Conservation (phyloP, 2,888 invertebrate species). For the Polyommatus icarus region DNA sequence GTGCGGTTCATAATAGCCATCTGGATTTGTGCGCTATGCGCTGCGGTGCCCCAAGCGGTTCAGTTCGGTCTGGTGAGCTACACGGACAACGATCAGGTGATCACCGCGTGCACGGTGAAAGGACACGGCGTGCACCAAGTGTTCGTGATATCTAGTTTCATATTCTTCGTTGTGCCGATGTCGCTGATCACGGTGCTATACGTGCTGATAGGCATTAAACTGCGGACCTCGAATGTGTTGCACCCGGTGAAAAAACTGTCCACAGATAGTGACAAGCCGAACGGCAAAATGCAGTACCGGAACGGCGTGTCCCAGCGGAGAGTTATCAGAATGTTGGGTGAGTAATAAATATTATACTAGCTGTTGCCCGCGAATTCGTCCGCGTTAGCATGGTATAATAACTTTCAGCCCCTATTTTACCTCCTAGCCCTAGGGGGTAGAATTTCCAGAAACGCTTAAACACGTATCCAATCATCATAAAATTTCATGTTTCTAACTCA, state of each 20-base stretch:
- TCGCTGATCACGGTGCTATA: constrained; percentile 91
- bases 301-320: constrained; percentile 81
- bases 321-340: constrained; percentile 90
- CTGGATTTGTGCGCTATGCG: constrained; percentile 88
- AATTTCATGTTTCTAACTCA: too few relatives aligned
- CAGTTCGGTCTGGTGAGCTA: constrained; percentile 87
- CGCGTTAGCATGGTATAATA: too few relatives aligned
- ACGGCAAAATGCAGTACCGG: constrained; percentile 70
- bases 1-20: constrained; percentile 87
- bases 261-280: constrained; percentile 63
- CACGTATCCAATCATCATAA: too few relatives aligned
- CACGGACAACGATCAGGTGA: constrained; percentile 70
- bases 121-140: constrained; percentile 83
- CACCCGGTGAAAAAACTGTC: constrained; percentile 80
- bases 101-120: constrained; percentile 80
- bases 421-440: too few relatives aligned
- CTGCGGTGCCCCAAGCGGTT: constrained; percentile 89
- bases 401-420: too few relatives aligned
- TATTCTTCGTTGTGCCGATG: constrained; percentile 94
- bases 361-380: too few relatives aligned
- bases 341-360: constrained; percentile 65
- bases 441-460: too few relatives aligned
- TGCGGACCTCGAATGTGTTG: constrained; percentile 83
- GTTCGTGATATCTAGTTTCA: constrained; percentile 88
- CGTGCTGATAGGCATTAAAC: constrained; percentile 86